A percentile compares a stretch with the other conserved stretches of the same genome.
Conservation (phyloP, 2,888 invertebrate genomes). For the Melieria omissa region DNA sequence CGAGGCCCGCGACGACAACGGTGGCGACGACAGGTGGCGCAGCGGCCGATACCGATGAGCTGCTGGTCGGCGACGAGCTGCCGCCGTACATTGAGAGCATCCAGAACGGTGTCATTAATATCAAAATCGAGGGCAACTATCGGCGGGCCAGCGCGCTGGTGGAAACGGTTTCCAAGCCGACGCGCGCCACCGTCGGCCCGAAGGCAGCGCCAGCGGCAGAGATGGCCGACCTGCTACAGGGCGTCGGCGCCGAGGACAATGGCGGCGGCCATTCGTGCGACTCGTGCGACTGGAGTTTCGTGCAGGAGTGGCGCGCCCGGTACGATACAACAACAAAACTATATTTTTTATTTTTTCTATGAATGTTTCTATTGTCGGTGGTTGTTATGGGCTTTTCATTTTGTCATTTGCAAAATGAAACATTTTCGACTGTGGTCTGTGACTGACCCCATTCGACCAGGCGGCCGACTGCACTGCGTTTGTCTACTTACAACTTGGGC, state of each 20-base stretch:
- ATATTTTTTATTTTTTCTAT: not conserved
- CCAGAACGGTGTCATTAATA: slow-evolving; percentile 71
- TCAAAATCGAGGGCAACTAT: slow-evolving; percentile 73
- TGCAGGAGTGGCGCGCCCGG: slow-evolving; percentile 79
- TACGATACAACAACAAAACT: slow-evolving; percentile 50
- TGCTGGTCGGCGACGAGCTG: slow-evolving; percentile 58
- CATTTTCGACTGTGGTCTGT: too few relatives aligned
- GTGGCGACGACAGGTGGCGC: not conserved
- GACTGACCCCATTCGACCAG: too few relatives aligned
- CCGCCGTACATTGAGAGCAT: slow-evolving; percentile 67
- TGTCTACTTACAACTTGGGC: too few relatives aligned
- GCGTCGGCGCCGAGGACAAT: slow-evolving; percentile 33
- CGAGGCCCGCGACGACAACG: not conserved
- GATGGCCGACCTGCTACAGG: not conserved
- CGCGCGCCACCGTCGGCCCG: slow-evolving; percentile 55
- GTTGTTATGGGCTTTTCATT: not conserved
- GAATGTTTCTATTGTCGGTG: not conserved
- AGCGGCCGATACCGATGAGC: not conserved
- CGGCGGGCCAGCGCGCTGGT: slow-evolving; percentile 73
- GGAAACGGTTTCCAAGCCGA: slow-evolving; percentile 66
- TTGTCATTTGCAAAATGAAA: too few relatives aligned
- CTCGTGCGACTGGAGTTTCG: slow-evolving; percentile 79
- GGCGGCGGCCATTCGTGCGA: slow-evolving; percentile 59
- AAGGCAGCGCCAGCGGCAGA: slow-evolving; percentile 39
- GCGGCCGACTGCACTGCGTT: too few relatives aligned